Percentiles rank a stretch among this genome's conserved stretches.
Conservation (phyloP, 37 sponge, comb jelly and placozoan species). For the Axinella damicornis region DNA sequence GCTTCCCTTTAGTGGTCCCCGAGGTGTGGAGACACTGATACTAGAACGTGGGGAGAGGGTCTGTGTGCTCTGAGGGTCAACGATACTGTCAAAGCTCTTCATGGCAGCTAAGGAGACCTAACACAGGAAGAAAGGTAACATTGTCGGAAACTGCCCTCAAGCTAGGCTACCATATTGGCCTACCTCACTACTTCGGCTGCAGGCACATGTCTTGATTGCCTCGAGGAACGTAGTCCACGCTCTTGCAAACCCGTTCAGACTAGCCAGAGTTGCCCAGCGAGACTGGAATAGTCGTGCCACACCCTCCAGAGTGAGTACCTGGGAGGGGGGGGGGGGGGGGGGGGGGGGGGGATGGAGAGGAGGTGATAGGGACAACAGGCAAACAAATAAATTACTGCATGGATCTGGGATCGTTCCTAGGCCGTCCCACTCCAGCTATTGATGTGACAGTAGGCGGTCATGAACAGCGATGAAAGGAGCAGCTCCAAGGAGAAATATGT, state of each 20-base stretch:
- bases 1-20: background rate
- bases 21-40: background rate
- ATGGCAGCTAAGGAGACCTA: conserved; percentile 85
- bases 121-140: background rate
- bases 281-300: conserved; percentile 78
- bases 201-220: conserved; percentile 69
- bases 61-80: conserved; percentile 23
- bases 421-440: too few relatives aligned
- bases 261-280: conserved; percentile 45
- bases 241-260: conserved; percentile 64
- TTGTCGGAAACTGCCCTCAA: too few relatives aligned
- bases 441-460: too few relatives aligned
- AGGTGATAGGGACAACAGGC: conserved; percentile 25
- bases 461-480: too few relatives aligned
- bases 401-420: too few relatives aligned
- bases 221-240: conserved; percentile 83
- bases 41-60: conserved; percentile 10
- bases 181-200: conserved; percentile 69
- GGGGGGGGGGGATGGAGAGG: conserved; percentile 15
- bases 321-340: background rate
- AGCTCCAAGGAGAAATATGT: too few relatives aligned
- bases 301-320: conserved; percentile 51
- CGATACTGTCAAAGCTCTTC: conserved; percentile 73
- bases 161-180: too few relatives aligned
- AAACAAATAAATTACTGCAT: too few relatives aligned